Evolutionary conservation across 2,888 invertebrate genomes (phyloP).

Genomic region (Fabriciana adippe): DNA sequence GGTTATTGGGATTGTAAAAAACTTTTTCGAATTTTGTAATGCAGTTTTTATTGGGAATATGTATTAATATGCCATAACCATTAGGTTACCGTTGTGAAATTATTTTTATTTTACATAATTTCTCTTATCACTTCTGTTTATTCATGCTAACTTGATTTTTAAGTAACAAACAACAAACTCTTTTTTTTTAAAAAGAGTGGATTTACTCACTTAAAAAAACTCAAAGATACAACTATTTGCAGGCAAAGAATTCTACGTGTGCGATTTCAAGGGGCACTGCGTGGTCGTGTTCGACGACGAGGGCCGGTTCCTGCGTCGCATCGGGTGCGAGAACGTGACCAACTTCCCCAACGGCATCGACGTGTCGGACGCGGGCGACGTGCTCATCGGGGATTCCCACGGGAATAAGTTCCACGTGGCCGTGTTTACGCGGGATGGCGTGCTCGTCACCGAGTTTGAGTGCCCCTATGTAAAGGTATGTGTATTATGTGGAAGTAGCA

Average conservation of each 20-base stretch:
- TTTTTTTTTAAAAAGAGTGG: no score
- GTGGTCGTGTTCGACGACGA: constrained; percentile 97
- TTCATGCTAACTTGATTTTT: no score
- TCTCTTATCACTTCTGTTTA: no score
- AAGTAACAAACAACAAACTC: no score
- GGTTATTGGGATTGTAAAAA: no score
- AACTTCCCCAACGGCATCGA: constrained; percentile 99
- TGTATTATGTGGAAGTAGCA: neutral
- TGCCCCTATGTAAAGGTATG: constrained; percentile 97
- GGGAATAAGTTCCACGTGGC: constrained; percentile 99
- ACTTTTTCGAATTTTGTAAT: no score
- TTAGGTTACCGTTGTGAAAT: no score
- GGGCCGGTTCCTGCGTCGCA: constrained; percentile 94
- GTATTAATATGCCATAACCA: no score
- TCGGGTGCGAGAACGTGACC: constrained; percentile 97
- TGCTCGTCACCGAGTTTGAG: constrained; percentile 95
- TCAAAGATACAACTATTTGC: constrained; percentile 42
- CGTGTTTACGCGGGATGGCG: constrained; percentile 95
- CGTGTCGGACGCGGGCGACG: constrained; percentile 98
- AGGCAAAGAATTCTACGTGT: constrained; percentile 97
- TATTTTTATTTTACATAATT: no score
- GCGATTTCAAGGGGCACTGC: constrained; percentile 99
- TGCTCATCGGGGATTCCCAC: constrained; percentile 97
- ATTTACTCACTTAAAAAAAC: neutral
- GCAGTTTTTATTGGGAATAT: no score